A percentile compares a stretch with the other conserved stretches of the same genome.
Conservation (phyloP, 2,797 vertebrate species). For the Neoniphon sammara region DNA sequence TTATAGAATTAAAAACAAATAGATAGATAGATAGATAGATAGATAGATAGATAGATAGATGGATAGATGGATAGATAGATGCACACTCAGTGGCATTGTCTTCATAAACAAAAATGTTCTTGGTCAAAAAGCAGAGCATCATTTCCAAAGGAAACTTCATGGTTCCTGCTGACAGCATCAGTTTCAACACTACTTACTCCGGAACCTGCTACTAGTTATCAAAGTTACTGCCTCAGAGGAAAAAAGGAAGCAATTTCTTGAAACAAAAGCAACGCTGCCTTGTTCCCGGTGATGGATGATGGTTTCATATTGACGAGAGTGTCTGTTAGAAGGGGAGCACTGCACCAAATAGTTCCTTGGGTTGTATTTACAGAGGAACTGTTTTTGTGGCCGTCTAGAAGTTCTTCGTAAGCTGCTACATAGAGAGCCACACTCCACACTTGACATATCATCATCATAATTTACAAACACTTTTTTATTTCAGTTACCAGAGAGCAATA, state of each 20-base stretch:
- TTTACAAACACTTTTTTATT: no score
- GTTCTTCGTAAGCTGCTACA: background rate
- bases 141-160: constrained; percentile 26
- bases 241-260: constrained; percentile 40
- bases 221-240: constrained; percentile 33
- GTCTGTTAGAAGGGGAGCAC: background rate
- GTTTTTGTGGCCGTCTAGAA: background rate
- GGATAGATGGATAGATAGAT: no score
- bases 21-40: background rate
- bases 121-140: constrained; percentile 26
- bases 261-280: constrained; percentile 36
- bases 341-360: background rate
- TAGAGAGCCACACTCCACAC: no score
- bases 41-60: no score
- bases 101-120: constrained; percentile 32
- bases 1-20: no score
- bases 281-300: constrained; percentile 42
- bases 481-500: no score
- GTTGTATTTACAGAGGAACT: constrained; percentile 2
- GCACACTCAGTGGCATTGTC: constrained; percentile 6
- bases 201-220: constrained; percentile 39
- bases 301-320: constrained; percentile 32
- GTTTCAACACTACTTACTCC: constrained; percentile 39
- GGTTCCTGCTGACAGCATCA: constrained; percentile 50
- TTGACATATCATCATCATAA: no score